Evolutionary conservation across 1,140 invertebrate genomes (phyloP), one percentile per base, ranked within the genome.

Genomic region (Eufriesea mexicana): DNA sequence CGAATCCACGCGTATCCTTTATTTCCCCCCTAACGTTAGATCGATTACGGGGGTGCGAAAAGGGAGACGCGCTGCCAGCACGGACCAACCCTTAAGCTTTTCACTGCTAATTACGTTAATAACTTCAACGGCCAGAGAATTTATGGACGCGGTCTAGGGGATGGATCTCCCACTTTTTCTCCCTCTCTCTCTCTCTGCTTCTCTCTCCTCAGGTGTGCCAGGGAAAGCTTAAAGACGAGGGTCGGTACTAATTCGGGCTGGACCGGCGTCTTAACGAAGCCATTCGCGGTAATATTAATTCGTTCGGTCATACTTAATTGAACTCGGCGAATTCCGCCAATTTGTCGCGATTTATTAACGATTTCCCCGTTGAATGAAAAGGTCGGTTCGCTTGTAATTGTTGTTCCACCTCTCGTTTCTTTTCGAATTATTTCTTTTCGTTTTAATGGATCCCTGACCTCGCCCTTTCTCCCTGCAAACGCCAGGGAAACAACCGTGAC

Each of bases 41-140:
- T 84, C 79, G 78, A 81, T 81, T 62, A 54, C 57, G 10, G 71
- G 51, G n/a, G 28, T 18, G 55, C 28, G 47, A 23, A 25, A n/a
- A 42, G 8, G 54, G 16, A n/a, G 28, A 7, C 4, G 12, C 7
- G 7, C 5, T n/a, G 10, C 12, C 57, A 5, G 14, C n/a, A 25
- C 61, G 59, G 20, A 25, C 62, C 23, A 45, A 14, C 18, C 74
- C 25, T 61, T 35, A 18, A 75, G 70, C 79, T 81, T 59, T 70
- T 70, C 79, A 20, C 25, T 25, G 66, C 71, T 84, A 84, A 84
- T 84, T 84, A 82, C 83, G 83, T 84, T 84, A 74, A 84, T 84
- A 84, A 81, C 78, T 74, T 75, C 47, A 64, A 35, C 70, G 59
- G 42, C 54, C 45, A 61, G 28, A 18, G 47, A 81, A 84, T 84